Conservation (phyloP, 92 coral and sea anemone genomes). For the Umimayanthus kanabou region DNA sequence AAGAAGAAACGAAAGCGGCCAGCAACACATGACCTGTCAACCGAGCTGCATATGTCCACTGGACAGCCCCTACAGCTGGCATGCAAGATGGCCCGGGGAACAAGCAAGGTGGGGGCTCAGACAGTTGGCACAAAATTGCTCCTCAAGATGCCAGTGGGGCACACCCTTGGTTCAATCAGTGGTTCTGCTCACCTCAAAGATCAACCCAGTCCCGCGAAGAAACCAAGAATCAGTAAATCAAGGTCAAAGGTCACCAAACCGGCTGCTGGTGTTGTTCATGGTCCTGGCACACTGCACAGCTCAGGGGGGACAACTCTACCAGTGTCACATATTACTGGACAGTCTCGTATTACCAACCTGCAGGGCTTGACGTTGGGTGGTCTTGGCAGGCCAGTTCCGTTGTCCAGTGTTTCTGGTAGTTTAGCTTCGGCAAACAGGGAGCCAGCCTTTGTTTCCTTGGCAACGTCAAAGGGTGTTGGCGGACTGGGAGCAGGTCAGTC, state of each 20-base stretch:
- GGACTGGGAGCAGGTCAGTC: conserved; percentile 68
- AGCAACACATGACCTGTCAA: conserved; percentile 69
- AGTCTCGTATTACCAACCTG: conserved; percentile 29
- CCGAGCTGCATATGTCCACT: conserved; percentile 62
- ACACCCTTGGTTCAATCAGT: conserved; percentile 72
- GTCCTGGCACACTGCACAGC: conserved; percentile 45
- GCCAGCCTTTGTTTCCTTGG: conserved; percentile 79
- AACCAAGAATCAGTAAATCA: conserved; percentile 74
- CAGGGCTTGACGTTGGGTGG: conserved; percentile 50
- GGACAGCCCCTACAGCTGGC: conserved; percentile 23
- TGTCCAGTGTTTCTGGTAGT: conserved; percentile 53
- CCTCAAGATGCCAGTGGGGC: conserved; percentile 79
- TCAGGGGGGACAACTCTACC: conserved; percentile 47
- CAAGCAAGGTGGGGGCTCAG: conserved; percentile 39
- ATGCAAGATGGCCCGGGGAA: conserved; percentile 36
- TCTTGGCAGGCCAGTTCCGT: conserved; percentile 59
- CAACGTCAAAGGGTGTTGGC: conserved; percentile 60
- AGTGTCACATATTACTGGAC: conserved; percentile 33
- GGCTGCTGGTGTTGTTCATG: conserved; percentile 46
- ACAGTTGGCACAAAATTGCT: conserved; percentile 49
- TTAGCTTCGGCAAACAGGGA: conserved; percentile 60
- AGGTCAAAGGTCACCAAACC: conserved; percentile 58
- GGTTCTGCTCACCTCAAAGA: conserved; percentile 54
- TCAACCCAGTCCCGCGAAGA: conserved; percentile 84
- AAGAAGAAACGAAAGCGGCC: conserved; percentile 94